phyloP scores from a whole-genome alignment of 1,140 invertebrate genomes.

The Heliconius hewitsoni region DNA sequence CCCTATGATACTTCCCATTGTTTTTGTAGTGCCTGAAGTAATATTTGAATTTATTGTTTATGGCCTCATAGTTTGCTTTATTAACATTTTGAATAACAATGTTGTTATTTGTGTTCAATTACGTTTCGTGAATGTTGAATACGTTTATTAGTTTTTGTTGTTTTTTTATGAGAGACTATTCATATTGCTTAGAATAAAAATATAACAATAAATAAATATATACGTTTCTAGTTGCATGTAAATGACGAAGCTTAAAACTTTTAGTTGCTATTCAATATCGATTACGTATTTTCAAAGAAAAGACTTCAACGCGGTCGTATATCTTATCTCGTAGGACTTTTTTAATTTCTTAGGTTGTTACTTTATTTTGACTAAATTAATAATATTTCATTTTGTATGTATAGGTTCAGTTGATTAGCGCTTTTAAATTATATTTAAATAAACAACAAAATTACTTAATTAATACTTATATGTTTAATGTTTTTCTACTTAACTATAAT shows the following conservation, averaged over 20 bases:
- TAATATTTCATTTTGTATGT: no score
- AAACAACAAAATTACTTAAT: no score
- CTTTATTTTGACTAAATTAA: no score
- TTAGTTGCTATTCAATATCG: conserved; percentile 20
- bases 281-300: conserved; percentile 47
- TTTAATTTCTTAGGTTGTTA: no score
- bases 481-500: no score
- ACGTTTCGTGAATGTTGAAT: conserved; percentile 32
- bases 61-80: conserved; percentile 29
- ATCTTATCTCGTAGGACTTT: neutral
- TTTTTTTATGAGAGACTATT: neutral
- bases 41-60: conserved; percentile 51
- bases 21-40: conserved; percentile 46
- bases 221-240: conserved; percentile 17
- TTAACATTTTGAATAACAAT: conserved; percentile 36
- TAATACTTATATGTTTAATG: no score
- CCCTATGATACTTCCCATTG: conserved; percentile 51
- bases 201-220: neutral
- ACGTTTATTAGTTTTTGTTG: conserved; percentile 20
- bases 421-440: no score
- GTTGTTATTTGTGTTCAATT: conserved; percentile 38
- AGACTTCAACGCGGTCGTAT: conserved; percentile 63
- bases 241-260: conserved; percentile 1
- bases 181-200: neutral
- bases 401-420: no score